Conservation (phyloP, 1,140 invertebrate genomes). For the Idris sp. region DNA sequence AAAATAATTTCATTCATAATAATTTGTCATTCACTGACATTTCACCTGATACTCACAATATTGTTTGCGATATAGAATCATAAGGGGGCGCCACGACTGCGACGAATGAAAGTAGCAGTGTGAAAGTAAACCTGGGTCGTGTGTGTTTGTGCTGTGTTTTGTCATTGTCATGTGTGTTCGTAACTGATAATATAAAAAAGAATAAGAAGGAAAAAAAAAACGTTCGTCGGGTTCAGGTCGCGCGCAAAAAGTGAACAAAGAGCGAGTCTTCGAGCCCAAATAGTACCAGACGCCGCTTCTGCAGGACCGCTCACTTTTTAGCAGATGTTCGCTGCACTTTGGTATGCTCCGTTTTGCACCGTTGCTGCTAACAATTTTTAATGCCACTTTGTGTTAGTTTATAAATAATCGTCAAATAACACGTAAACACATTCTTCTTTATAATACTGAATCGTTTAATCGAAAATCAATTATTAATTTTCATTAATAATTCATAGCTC, state of each 20-base stretch:
- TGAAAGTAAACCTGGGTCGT: conserved; percentile 27
- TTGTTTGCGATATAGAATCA: no score
- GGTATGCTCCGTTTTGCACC: conserved; percentile 17
- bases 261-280: neutral
- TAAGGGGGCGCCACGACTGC: conserved; percentile 14
- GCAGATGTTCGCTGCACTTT: conserved; percentile 25
- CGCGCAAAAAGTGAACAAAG: conserved; percentile 28
- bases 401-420: no score
- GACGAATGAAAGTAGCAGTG: conserved; percentile 2
- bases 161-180: conserved; percentile 44
- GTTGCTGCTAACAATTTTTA: neutral
- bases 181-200: conserved; percentile 38
- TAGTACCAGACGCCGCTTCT: neutral
- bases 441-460: no score
- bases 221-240: conserved; percentile 12
- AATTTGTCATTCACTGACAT: no score
- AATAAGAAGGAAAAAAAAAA: no score
- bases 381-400: neutral
- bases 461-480: no score
- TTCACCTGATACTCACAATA: no score
- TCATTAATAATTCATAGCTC: no score
- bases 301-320: neutral
- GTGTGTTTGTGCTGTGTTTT: conserved; percentile 38
- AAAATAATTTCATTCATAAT: no score
- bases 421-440: no score